Base-by-base conservation (phyloP, 2,113 vertebrate genomes). In the Gila orcuttii region DNA sequence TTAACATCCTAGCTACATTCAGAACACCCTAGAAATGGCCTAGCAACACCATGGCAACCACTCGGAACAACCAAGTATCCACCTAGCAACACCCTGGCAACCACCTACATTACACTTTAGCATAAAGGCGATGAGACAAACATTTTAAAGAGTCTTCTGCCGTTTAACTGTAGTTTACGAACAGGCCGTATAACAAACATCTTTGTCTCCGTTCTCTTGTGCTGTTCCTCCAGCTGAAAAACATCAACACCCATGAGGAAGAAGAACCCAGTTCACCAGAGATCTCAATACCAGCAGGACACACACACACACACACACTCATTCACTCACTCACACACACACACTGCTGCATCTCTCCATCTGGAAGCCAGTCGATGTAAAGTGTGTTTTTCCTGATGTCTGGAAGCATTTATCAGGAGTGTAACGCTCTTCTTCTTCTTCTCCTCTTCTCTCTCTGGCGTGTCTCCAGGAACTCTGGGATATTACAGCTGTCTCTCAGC, bases 401-500 rank as follows among this genome's bases (percentile, higher is more conserved):
- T 95, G 93, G 95, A 94, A 95, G 93, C 93, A 92, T 95, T 95
- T 94, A 91, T 90, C 91, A 88, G 83, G 92, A 89, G 89, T 89
- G 25, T 25, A 28, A 13, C 19, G 11, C 23, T 64, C 60, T 64
- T 28, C 42, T 42, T 42, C 39, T 39, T 39, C 36, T 39, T 39
- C 39, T 75, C 93, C 1, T 64, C 60, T 64, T 13, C 60, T 28
- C 93, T 93, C 93, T 87, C 91, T 95, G 95, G 95, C 94, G 87
- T 88, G 75, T 83, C 89, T 95, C 94, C 95, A 95, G 92, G 91
- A 94, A 88, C 93, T 91, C 94, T 94, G 92, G 90, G 91, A 89
- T 93, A 88, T 90, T 92, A 90, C 94, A 95, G 95, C 95, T 95
- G 95, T 95, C 93, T 93, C 87, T 85, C 92, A 92, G 91, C 88